Base-by-base conservation (phyloP, 2,113 vertebrate species). In the Hydropotes inermis region DNA sequence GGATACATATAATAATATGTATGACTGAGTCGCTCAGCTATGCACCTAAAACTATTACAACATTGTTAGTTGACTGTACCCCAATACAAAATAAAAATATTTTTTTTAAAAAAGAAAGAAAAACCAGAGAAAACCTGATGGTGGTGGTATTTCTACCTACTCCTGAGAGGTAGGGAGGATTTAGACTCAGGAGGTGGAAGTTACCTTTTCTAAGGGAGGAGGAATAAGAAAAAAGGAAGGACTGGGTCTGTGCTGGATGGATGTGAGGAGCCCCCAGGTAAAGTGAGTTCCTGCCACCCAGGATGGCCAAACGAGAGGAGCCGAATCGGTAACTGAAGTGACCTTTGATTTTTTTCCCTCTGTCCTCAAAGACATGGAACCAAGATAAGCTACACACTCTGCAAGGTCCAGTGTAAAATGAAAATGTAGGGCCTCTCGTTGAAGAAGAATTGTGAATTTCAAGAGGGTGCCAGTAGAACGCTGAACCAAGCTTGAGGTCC, bases 241-340 rank as follows among this genome's bases (percentile, higher is more conserved):
- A 7, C 5, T 0, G 0, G 27, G 2, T 25, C 47, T 25, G 9
- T 47, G 1, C 6, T 13, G 50, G 6, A 3, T 39, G 0, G 15
- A 1, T 79, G 2, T 21, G 30, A 39, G 39, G 58, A 47, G 64
- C 50, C 78, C 30, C 33, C 19, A 27, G 17, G 7, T 15, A 57
- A 87, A 47, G 3, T 30, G 60, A 76, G 39, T 1, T 52, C 33
- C 82, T 3, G 1, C 45, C 87, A 70, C 12, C 21, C 28, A 58
- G 6, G 11, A 52, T 83, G 83, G 39, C 60, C 36, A 11, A 87
- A 28, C 36, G 25, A 50, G 36, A 64, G 33, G 19, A 60, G 14
- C 17, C 0, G 0, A 43, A 45, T 61, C 43, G 58, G 14, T 50
- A 47, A 54, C 55, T 58, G 60, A 33, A 60, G 25, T 81, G 33